Evolutionary conservation across 2,888 invertebrate species (phyloP).

Genomic region (Cheilosia variabilis): DNA sequence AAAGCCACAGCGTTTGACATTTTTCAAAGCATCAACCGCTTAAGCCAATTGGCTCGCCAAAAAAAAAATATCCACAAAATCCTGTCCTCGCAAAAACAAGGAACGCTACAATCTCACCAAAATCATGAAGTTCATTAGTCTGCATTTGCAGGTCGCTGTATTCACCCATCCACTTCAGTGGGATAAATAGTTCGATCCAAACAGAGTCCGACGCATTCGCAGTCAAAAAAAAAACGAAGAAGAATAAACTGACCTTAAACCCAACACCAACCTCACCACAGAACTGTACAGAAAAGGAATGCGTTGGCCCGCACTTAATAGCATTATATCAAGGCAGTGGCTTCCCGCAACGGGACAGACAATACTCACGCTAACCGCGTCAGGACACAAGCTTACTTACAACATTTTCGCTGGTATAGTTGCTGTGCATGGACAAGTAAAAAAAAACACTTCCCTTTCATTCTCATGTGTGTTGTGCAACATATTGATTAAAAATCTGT

Average conservation of each 20-base stretch:
- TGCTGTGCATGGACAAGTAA: not conserved
- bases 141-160: not conserved
- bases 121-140: constrained; percentile 34
- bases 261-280: not conserved
- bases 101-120: constrained; percentile 2
- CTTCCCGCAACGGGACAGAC: constrained; percentile 1
- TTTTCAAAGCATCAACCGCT: no score
- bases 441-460: not conserved
- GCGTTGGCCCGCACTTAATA: constrained; percentile 35
- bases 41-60: not conserved
- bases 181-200: constrained; percentile 26
- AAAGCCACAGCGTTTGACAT: no score
- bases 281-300: constrained; percentile 13
- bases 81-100: not conserved
- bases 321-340: constrained; percentile 7
- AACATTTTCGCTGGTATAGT: not conserved
- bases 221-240: not conserved
- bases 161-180: constrained; percentile 10
- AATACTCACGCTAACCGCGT: constrained; percentile 5
- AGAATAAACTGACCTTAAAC: not conserved
- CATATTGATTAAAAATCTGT: not conserved
- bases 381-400: constrained; percentile 32
- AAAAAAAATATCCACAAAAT: not conserved
- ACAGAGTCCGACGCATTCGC: not conserved
- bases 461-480: not conserved